Evolutionary conservation across 30 jellyfish, hydroid and myxozoan species (phyloP).

Genomic region (Clytia hemisphaerica): DNA sequence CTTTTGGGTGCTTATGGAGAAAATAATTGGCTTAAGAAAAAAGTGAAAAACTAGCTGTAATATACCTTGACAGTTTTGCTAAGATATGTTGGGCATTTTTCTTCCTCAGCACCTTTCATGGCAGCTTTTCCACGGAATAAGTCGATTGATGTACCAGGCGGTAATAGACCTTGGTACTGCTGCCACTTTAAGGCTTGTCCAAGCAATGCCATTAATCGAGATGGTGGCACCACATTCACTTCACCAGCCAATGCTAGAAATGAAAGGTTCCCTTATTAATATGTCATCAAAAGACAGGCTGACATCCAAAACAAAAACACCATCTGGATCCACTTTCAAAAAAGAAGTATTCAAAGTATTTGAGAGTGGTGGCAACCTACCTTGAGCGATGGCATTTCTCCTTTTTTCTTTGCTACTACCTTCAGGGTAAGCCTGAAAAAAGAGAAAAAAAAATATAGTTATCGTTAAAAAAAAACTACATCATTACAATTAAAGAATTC

Average conservation of each 20-base stretch:
- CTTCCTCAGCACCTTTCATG: slow-evolving; percentile 80
- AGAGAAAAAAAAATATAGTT: background rate
- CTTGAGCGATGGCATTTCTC: slow-evolving; percentile 80
- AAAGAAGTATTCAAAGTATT: no score
- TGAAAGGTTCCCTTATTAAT: no score
- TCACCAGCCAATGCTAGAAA: slow-evolving; percentile 82
- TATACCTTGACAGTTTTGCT: slow-evolving; percentile 80
- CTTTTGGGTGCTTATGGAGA: no score
- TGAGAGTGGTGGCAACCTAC: slow-evolving; percentile 17
- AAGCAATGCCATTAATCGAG: slow-evolving; percentile 83
- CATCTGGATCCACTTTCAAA: no score
- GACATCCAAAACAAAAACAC: background rate
- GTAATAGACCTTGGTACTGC: slow-evolving; percentile 87
- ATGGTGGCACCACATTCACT: slow-evolving; percentile 91
- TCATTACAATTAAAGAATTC: background rate
- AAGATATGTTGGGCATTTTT: slow-evolving; percentile 73
- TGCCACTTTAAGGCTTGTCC: slow-evolving; percentile 98
- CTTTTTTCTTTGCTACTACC: slow-evolving; percentile 93
- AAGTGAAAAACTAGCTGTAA: background rate
- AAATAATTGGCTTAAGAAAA: background rate
- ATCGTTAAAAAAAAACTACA: background rate
- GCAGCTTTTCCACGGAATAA: slow-evolving; percentile 90
- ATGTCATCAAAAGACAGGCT: no score
- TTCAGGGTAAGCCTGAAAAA: slow-evolving; percentile 75
- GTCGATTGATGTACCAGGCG: slow-evolving; percentile 91